Evolutionary conservation across 1,140 invertebrate genomes (phyloP), one percentile per base, ranked within the genome.

Genomic region (Atta texana): DNA sequence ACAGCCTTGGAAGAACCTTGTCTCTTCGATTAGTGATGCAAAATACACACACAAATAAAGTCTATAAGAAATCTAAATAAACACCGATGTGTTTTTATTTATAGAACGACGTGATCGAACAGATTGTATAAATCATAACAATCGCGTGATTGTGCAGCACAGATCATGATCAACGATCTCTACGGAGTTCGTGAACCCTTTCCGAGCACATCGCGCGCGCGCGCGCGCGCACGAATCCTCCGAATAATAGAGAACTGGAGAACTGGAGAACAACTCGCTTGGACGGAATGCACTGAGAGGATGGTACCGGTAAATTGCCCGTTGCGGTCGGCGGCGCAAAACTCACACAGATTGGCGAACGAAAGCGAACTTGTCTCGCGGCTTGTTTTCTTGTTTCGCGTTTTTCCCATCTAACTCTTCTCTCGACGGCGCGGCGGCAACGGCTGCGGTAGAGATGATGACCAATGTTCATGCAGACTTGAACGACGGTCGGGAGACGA

Each of bases 401-500:
- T 84, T 87, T 81, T 53, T 82, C 55, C 6, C 78, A 18, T 16
- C 39, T 28, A 51, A 31, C 77, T 87, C 31, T 55, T 12, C 57
- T 28, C 49, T 64, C 66, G 14, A 2, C 31, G 44, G 44, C 59
- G 55, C 49, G 64, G 63, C 63, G 31, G 64, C 31, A 3, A 34
- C 64, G 64, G 64, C 63, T 7, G 64, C 66, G n/a, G 66, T 53
- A 21, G 71, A 88, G 87, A 87, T 88, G 61, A 76, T 63, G 85
- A 57, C 64, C 77, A 71, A 18, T 78, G 90, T 86, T 92, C 85
- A 86, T 86, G 78, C 87, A 86, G 87, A 86, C 88, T 91, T 86
- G 89, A 75, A 91, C 91, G 85, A 92, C 92, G 90, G 86, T 81
- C 87, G 87, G 87, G 88, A 75, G 53, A 88, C 87, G 92, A 93